Conservation (phyloP, 2,888 invertebrate species). For the Conops quadrifasciatus region DNA sequence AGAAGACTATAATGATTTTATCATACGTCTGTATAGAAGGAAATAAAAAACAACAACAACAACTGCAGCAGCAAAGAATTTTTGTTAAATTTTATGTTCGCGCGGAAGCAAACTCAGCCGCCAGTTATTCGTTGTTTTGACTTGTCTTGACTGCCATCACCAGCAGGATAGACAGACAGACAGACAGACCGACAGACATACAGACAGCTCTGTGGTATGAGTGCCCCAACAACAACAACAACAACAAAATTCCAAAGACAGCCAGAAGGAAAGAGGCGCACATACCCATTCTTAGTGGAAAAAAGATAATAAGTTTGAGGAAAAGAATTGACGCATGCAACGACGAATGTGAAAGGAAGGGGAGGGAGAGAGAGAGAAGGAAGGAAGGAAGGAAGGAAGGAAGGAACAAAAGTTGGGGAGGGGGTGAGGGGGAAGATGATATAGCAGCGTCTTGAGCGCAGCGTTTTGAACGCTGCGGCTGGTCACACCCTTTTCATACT, state of each 20-base stretch:
- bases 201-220: too few species aligned
- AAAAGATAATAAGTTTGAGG: not conserved
- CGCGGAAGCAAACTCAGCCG: not conserved
- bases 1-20: not conserved
- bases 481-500: conserved; percentile 38
- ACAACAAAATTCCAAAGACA: too few species aligned
- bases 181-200: not conserved
- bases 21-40: too few species aligned
- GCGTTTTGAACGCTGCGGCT: conserved; percentile 28
- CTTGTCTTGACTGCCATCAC: too few species aligned
- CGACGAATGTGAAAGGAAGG: not conserved
- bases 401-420: not conserved
- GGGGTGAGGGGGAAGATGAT: not conserved
- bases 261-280: too few species aligned
- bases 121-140: not conserved
- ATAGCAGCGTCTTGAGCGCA: not conserved
- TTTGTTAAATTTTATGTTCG: not conserved
- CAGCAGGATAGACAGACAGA: conserved; percentile 1
- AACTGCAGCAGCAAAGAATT: conserved; percentile 10
- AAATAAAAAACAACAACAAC: conserved; percentile 9
- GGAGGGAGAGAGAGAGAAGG: not conserved
- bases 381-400: not conserved
- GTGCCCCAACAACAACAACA: too few species aligned
- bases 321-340: not conserved
- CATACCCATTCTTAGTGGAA: not conserved